These are phyloP conservation scores for Lepus townsendii DNA, from an alignment of 2,797 vertebrate genomes.

Conservation along the genomic window DNA sequence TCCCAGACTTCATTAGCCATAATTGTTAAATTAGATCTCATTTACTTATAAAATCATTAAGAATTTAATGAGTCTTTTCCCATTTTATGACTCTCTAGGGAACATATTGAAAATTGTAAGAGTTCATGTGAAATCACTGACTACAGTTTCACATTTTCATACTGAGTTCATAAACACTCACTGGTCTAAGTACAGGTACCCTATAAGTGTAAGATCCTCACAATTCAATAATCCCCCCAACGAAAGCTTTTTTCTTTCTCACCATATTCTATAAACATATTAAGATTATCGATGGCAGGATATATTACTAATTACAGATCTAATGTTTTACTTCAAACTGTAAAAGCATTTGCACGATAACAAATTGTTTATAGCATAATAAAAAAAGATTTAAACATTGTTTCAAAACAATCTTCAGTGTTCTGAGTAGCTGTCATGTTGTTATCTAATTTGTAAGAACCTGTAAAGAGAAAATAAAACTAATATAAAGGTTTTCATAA, in stretches of 20 bases:
- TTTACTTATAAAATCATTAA: not conserved
- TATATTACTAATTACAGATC: not conserved
- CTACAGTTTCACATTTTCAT: not conserved
- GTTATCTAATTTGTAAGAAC: slow-evolving; percentile 55
- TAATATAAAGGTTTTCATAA: slow-evolving; percentile 56
- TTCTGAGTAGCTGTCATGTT: slow-evolving; percentile 5
- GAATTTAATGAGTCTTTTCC: not conserved
- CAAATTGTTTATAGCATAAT: not conserved
- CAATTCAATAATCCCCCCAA: not conserved
- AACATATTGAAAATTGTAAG: not conserved
- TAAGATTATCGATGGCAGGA: not conserved
- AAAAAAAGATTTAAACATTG: not conserved
- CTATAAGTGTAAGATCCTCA: not conserved
- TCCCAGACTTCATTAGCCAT: not conserved
- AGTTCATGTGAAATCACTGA: not conserved
- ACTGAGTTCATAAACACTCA: not conserved
- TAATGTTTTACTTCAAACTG: not conserved
- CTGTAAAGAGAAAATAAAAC: slow-evolving; percentile 63
- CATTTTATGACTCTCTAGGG: not conserved
- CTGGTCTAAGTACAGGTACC: not conserved
- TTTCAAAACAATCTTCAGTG: slow-evolving; percentile 38
- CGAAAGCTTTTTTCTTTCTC: not conserved
- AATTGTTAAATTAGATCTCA: not conserved
- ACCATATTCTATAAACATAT: not conserved
- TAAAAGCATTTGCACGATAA: not conserved